Percentiles rank a stretch among this genome's conserved stretches.
These are phyloP conservation scores for Metopia argyrocephala DNA, from an alignment of 2,888 invertebrate genomes.

Conservation along the genomic window DNA sequence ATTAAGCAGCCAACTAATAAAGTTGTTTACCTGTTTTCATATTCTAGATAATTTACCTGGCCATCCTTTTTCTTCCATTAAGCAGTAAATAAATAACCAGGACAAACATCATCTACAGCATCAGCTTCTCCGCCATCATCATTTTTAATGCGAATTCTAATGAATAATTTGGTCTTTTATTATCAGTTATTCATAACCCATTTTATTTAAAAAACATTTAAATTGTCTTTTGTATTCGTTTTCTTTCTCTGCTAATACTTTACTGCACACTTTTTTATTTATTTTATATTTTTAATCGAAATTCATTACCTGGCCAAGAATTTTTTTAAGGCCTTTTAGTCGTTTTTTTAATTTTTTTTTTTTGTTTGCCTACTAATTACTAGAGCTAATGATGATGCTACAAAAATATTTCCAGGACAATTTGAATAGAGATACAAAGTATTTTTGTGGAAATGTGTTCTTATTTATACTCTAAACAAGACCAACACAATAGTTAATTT, in stretches of 20 bases:
- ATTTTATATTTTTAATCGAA: constrained; percentile 14
- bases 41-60: neutral
- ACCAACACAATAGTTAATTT: no score
- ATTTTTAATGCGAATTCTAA: neutral
- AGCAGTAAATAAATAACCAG: constrained; percentile 21
- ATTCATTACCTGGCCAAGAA: constrained; percentile 42
- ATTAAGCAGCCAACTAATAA: constrained; percentile 19
- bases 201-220: constrained; percentile 40
- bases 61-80: constrained; percentile 8
- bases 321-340: constrained; percentile 39
- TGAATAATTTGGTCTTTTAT: constrained; percentile 35
- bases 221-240: constrained; percentile 2
- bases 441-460: no score
- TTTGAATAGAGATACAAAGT: no score
- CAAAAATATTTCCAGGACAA: no score
- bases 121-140: constrained; percentile 3
- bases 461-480: no score
- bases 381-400: constrained; percentile 20
- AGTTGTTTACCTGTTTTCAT: constrained; percentile 15
- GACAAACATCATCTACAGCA: neutral
- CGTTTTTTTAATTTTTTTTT: neutral
- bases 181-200: constrained; percentile 51
- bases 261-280: neutral
- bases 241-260: neutral
- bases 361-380: constrained; percentile 1